A percentile compares a stretch with the other conserved stretches of the same genome.
phyloP scores from a whole-genome alignment of 2,797 vertebrate genomes.

The Sebastes minor region DNA sequence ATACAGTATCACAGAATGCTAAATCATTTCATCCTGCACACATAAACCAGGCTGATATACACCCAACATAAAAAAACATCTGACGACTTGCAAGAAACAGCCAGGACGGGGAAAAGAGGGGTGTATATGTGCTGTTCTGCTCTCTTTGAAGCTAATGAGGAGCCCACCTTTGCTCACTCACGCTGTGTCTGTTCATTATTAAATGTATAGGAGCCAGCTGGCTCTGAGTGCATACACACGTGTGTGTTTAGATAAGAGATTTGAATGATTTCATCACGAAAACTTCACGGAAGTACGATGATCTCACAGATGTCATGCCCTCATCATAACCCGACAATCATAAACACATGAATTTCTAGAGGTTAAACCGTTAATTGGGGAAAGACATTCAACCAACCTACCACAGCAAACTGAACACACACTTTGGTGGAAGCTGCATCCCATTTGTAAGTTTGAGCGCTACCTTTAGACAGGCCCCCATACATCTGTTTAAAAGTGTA shows the following conservation, averaged over 20 bases:
- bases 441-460: background rate
- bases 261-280: conserved; percentile 3
- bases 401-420: background rate
- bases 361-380: background rate
- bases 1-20: background rate
- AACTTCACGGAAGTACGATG: background rate
- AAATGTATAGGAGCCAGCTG: conserved; percentile 38
- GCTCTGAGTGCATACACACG: background rate
- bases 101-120: background rate
- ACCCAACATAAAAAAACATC: conserved; percentile 42
- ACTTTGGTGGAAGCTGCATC: background rate
- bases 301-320: background rate
- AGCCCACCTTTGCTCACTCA: conserved; percentile 44
- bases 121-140: conserved; percentile 7
- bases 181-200: conserved; percentile 36
- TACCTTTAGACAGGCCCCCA: conserved; percentile 8
- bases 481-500: conserved; percentile 4
- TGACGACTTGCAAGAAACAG: conserved; percentile 33
- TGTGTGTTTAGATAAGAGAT: background rate
- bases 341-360: background rate
- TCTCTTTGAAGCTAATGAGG: conserved; percentile 59
- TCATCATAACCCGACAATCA: background rate
- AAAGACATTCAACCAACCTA: background rate
- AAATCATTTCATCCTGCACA: conserved; percentile 42
- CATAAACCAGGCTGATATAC: conserved; percentile 42